Percentiles rank a stretch among this genome's conserved stretches.
phyloP scores from a whole-genome alignment of 2,797 vertebrate genomes.

The Intellagama lesueurii region DNA sequence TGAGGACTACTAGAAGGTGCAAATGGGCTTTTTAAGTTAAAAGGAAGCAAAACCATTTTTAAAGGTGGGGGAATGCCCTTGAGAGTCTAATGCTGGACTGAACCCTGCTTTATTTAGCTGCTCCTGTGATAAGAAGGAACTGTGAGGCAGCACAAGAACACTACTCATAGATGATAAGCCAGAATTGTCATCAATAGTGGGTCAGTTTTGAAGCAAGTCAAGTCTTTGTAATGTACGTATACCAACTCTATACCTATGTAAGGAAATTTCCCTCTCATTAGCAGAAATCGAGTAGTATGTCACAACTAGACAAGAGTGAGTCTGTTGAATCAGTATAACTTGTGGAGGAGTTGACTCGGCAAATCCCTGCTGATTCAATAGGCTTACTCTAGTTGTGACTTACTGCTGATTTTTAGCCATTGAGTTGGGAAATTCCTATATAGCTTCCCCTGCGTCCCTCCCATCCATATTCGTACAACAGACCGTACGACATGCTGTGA shows the following conservation, averaged over 20 bases:
- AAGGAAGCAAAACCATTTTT: too few species aligned
- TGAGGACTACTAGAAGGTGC: too few species aligned
- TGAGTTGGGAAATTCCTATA: not conserved
- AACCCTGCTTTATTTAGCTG: not conserved
- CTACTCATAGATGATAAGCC: not conserved
- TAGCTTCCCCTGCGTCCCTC: not conserved
- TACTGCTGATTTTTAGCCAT: not conserved
- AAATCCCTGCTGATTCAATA: too few species aligned
- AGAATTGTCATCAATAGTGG: not conserved
- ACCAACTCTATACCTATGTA: too few species aligned
- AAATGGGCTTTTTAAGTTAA: too few species aligned
- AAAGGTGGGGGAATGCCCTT: too few species aligned
- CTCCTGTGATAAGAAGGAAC: not conserved
- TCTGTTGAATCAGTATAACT: too few species aligned
- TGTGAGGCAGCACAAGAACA: not conserved
- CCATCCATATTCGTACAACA: not conserved
- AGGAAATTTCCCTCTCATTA: too few species aligned
- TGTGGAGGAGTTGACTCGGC: too few species aligned
- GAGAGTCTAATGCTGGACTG: not conserved
- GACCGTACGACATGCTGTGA: not conserved
- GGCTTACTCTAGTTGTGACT: too few species aligned
- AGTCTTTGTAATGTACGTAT: not conserved
- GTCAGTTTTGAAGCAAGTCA: not conserved
- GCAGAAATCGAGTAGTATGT: too few species aligned
- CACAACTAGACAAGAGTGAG: too few species aligned